Evolutionary conservation across 2,113 vertebrate species (phyloP).

Genomic region (Nesospiza acunhae): DNA sequence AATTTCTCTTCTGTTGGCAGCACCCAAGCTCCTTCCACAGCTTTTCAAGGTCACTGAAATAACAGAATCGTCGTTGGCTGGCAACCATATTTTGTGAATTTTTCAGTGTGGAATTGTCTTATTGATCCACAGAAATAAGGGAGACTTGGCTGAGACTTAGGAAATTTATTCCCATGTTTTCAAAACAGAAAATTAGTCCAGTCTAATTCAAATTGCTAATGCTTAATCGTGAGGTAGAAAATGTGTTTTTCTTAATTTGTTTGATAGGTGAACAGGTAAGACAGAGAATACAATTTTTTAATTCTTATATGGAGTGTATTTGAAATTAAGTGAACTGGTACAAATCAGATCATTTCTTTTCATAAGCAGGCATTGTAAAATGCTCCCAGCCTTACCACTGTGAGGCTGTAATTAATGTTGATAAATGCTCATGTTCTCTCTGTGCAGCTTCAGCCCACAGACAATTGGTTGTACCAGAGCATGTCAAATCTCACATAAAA

Average conservation of each 20-base stretch:
- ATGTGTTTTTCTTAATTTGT: neutral
- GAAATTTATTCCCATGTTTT: neutral
- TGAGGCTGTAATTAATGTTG: conserved; percentile 50
- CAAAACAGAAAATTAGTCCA: neutral
- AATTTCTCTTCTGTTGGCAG: neutral
- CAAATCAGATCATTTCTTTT: conserved; percentile 40
- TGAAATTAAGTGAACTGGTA: conserved; percentile 16
- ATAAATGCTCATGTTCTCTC: conserved; percentile 50
- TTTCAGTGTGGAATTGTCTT: neutral
- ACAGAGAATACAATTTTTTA: neutral
- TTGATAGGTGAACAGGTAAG: neutral
- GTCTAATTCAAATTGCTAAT: neutral
- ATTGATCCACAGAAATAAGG: neutral
- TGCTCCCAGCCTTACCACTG: neutral
- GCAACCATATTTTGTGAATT: neutral
- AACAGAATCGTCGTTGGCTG: neutral
- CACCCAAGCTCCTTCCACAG: neutral
- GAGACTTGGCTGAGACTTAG: neutral
- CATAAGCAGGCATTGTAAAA: neutral
- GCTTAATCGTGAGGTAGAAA: neutral
- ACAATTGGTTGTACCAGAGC: conserved; percentile 52
- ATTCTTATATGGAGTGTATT: neutral
- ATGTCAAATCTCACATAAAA: conserved; percentile 54
- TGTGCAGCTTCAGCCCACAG: conserved; percentile 35
- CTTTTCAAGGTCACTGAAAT: neutral